Base-by-base conservation (phyloP, 2,888 invertebrate genomes). In the Octonoba sinensis region DNA sequence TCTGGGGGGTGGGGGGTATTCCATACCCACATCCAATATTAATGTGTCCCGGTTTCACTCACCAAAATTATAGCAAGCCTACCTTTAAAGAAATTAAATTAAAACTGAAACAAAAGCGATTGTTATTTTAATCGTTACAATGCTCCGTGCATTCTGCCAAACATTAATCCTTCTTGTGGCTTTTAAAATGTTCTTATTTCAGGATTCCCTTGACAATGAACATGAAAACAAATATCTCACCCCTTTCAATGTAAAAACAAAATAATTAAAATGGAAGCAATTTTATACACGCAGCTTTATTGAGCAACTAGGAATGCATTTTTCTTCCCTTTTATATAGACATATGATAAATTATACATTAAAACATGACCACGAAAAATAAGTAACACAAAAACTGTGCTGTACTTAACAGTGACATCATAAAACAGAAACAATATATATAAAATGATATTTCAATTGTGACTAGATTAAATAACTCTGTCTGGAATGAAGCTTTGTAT, bases 261-360 rank as follows among this genome's bases (percentile, higher is more conserved):
- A 57, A 57, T 4, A 62, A 18, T 12, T 22, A 60, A 60, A 60
- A 60, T n/a, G 6, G 18, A 27, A 54, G 6, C 22, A 27, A 49
- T 57, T 57, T 44, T 36, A 51, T 44, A 51, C 59, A 36, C 24
- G 59, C 56, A 46, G 51, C 51, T 81, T 81, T 81, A 81, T 79
- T 81, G 79, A 81, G 79, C 79, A 81, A 74, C 79, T 74, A 73
- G 73, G 64, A 69, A 81, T 81, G 73, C 51, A 73, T 73, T 73
- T 12, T 57, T 70, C 13, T 69, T 60, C 47, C 22, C 51, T 69
- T 47, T 44, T 8, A 36, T 36, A 11, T 36, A 59, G 36, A 54
- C 36, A 36, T 47, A 70, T 66, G 44, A 64, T 69, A 69, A 77
- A 62, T 54, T 64, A 64, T 57, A 16, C 12, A n/a, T 24, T 24